Base-by-base conservation (phyloP, 2,113 vertebrate species). In the Pollachius pollachius region DNA sequence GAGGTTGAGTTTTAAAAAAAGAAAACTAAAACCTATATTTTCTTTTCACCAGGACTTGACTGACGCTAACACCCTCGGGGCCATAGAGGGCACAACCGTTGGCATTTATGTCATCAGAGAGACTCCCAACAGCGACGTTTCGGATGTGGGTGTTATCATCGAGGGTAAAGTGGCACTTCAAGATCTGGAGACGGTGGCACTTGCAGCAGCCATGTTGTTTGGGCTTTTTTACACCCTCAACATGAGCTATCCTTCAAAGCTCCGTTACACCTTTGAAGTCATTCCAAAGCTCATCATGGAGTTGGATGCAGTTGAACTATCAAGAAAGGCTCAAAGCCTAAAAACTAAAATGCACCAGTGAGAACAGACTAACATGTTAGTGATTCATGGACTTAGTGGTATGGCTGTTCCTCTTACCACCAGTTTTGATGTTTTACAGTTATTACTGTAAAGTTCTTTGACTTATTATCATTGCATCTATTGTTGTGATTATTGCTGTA, bases 161-260 rank as follows among this genome's bases (percentile, higher is more conserved):
- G 3, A 61, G 59, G 59, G 59, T 61, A 1, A 9, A 18, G 59
- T 61, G 59, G 59, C 18, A 17, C 59, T 61, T 61, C 59, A 61
- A 61, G 59, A 15, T 61, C 59, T 61, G 59, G 59, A 61, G 1
- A 61, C 15, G 15, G 59, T 61, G 59, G 59, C 59, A 15, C 17
- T 61, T 61, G 59, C 59, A 61, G 18, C 3, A 61, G 59, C 59
- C 59, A 9, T 61, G 59, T 18, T 61, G 21, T 61, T 61, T 61
- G 59, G 59, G 18, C 59, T 61, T 61, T 61, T 61, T 61, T 61
- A 61, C 59, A 1, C 59, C 17, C 18, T 61, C 15, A 61, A 61
- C 59, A 15, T 61, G 59, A 61, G 23, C 23, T 23, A 23, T 23
- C 23, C 1, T 1, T 23, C 23, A 23, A 23, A 23, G 23, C 23